A percentile compares a stretch with the other conserved stretches of the same genome.
phyloP scores from a whole-genome alignment of 2,888 invertebrate species.

The Cantharis nigra region DNA sequence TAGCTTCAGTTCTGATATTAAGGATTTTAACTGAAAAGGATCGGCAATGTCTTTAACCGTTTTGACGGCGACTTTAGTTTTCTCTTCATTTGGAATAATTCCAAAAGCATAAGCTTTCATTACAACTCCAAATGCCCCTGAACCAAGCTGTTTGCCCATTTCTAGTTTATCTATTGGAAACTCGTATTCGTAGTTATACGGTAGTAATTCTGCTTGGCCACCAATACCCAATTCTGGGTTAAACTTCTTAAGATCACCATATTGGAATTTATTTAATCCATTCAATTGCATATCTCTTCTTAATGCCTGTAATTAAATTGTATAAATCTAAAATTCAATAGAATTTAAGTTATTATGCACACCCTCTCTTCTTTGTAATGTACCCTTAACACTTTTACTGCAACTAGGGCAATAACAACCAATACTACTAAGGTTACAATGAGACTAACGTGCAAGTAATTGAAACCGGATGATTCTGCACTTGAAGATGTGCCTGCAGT shows the following conservation, averaged over 20 bases:
- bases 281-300: conserved; percentile 72
- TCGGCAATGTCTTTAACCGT: conserved; percentile 91
- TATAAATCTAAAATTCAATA: conserved; percentile 38
- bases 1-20: conserved; percentile 92
- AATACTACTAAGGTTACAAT: background rate
- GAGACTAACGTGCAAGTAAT: background rate
- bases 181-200: conserved; percentile 89
- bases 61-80: conserved; percentile 57
- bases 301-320: conserved; percentile 56
- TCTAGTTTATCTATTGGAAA: conserved; percentile 85
- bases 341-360: conserved; percentile 42
- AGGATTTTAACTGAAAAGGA: conserved; percentile 79
- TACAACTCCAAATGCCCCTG: conserved; percentile 94
- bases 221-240: conserved; percentile 89
- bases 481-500: too few species aligned
- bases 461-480: conserved; percentile 36
- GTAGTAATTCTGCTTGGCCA: conserved; percentile 92
- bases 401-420: background rate
- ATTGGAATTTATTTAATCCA: conserved; percentile 76
- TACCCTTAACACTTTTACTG: conserved; percentile 21
- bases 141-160: conserved; percentile 85
- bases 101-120: conserved; percentile 84
- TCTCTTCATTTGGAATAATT: conserved; percentile 73
- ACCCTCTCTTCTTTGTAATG: conserved; percentile 58
- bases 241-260: conserved; percentile 77